These are phyloP conservation scores for Nomada ruficornis DNA, from an alignment of 2,888 invertebrate species.

Conservation along the genomic window DNA sequence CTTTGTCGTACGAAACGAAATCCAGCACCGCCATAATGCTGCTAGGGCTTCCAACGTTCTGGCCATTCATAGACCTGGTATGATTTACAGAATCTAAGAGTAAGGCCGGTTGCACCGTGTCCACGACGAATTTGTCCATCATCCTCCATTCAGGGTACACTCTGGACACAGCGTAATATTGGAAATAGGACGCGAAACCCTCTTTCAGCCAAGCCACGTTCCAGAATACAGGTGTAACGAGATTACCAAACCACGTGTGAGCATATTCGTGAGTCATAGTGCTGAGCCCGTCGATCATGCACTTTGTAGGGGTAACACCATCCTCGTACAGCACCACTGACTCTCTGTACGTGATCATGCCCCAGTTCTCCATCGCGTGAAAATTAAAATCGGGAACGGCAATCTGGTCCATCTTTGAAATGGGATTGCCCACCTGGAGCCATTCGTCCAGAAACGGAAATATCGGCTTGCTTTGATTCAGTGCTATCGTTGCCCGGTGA, in stretches of 20 bases:
- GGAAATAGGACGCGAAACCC: slow-evolving; percentile 86
- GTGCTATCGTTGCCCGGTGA: slow-evolving; percentile 39
- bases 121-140: slow-evolving; percentile 84
- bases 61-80: slow-evolving; percentile 86
- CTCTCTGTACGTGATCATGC: slow-evolving; percentile 90
- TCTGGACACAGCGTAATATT: slow-evolving; percentile 77
- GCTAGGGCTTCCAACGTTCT: slow-evolving; percentile 84
- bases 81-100: slow-evolving; percentile 83
- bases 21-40: slow-evolving; percentile 86
- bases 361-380: slow-evolving; percentile 98
- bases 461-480: slow-evolving; percentile 66
- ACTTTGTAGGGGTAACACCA: slow-evolving; percentile 55
- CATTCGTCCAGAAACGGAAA: slow-evolving; percentile 66
- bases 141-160: slow-evolving; percentile 79
- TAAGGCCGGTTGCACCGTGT: slow-evolving; percentile 81
- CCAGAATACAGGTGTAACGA: slow-evolving; percentile 82
- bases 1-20: slow-evolving; percentile 88
- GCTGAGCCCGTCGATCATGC: slow-evolving; percentile 59
- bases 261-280: slow-evolving; percentile 86
- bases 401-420: slow-evolving; percentile 90
- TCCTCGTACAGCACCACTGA: slow-evolving; percentile 63
- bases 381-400: slow-evolving; percentile 94
- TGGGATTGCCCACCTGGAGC: slow-evolving; percentile 68
- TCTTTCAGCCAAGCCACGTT: slow-evolving; percentile 83
- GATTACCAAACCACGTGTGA: slow-evolving; percentile 85